Base-by-base conservation (phyloP, 2,113 vertebrate genomes). In the Gymnobelideus leadbeateri region DNA sequence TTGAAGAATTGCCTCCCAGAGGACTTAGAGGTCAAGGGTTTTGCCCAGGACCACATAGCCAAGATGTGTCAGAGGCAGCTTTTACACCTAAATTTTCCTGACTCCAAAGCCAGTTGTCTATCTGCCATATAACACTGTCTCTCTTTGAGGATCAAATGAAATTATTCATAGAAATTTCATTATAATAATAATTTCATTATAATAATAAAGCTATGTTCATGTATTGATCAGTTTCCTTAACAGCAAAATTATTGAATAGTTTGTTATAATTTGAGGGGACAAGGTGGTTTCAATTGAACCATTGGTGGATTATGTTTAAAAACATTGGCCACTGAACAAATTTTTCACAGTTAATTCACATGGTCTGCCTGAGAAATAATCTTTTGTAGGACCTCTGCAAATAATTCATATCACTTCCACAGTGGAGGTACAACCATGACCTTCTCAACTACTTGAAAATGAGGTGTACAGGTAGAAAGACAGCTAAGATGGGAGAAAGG, bases 381-480 rank as follows among this genome's bases (percentile, higher is more conserved):
- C 68, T 84, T 77, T 43, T 84, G 37, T 23, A n/a, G n/a, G 68
- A 84, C 68, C n/a, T 84, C 68, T 84, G 68, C 68, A 84, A 84
- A 84, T 43, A 84, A 84, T 84, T 84, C n/a, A 11, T 3, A 6
- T 84, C 51, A 43, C n/a, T 16, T 16, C 46, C 6, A 16, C 25
- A 7, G 8, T 26, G 10, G 1, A 0, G 37, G 19, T 19, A 23
- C 0, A 21, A 46, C 46, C 1, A 8, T 10, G 89, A 61, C 6
- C 16, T 9, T 11, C 91, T 51, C 37, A 3, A 50, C 12, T 57
- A 47, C 51, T 0, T 0, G 3, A 26, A 12, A 61, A 7, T 31
- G 37, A 6, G 9, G 0, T 0, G 2, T 5, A 16, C 3, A 12
- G 31, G 43, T 51, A 0, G 31, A 50, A 90, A 96, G 49, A 12